These are phyloP conservation scores for Notechis scutatus DNA, from an alignment of 2,113 vertebrate genomes.

Conservation along the genomic window DNA sequence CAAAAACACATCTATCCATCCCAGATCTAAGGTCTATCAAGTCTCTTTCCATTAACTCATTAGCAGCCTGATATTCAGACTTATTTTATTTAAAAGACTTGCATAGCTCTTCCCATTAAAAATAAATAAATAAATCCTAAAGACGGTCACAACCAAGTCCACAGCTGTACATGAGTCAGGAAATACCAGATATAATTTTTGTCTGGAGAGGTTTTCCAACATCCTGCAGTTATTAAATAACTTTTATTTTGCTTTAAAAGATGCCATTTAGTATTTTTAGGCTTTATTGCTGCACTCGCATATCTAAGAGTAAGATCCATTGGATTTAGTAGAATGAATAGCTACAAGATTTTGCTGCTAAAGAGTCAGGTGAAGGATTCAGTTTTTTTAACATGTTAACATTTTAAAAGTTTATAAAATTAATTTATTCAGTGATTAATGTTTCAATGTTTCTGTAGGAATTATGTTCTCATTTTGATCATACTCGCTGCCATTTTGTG, in stretches of 20 bases:
- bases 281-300: background rate
- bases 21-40: background rate
- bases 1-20: background rate
- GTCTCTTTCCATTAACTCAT: background rate
- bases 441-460: background rate
- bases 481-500: background rate
- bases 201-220: background rate
- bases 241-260: background rate
- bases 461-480: background rate
- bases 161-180: background rate
- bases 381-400: background rate
- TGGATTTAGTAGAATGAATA: background rate
- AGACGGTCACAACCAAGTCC: background rate
- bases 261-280: background rate
- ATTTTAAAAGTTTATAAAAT: background rate
- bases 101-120: background rate
- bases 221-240: background rate
- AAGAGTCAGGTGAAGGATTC: background rate
- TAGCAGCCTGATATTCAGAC: background rate
- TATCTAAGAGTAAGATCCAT: background rate
- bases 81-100: background rate
- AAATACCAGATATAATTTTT: background rate
- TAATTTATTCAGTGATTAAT: background rate
- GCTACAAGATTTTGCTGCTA: background rate
- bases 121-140: background rate